These are phyloP conservation scores for Acleris literana DNA, from an alignment of 2,888 invertebrate species.

Conservation along the genomic window DNA sequence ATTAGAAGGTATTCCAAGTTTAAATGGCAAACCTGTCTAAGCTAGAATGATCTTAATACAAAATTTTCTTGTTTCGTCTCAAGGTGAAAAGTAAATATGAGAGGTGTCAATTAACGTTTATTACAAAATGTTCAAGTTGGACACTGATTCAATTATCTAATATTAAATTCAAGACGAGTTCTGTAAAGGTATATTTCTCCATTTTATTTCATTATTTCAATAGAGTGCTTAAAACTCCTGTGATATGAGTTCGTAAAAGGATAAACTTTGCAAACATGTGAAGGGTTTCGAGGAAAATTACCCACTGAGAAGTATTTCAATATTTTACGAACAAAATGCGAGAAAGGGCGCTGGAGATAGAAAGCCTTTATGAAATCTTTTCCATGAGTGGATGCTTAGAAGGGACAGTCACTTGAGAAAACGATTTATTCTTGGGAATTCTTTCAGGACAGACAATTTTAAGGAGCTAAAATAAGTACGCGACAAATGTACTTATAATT, in stretches of 20 bases:
- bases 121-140: no score
- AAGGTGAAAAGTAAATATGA: no score
- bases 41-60: no score
- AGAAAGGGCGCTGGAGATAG: conserved; percentile 13
- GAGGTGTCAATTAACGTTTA: no score
- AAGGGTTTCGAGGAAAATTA: conserved; percentile 17
- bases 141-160: no score
- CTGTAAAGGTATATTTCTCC: no score
- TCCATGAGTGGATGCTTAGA: conserved; percentile 20
- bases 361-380: conserved; percentile 26
- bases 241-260: conserved; percentile 18
- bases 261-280: conserved; percentile 23
- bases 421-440: conserved; percentile 8
- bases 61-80: no score
- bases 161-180: no score
- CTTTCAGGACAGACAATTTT: not conserved
- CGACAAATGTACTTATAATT: conserved; percentile 1
- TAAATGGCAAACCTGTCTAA: no score
- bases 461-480: conserved; percentile 3
- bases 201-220: not conserved
- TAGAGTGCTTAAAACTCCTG: conserved; percentile 3
- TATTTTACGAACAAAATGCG: conserved; percentile 21
- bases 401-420: conserved; percentile 23
- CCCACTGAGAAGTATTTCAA: conserved; percentile 25
- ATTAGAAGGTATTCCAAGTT: no score